Evolutionary conservation across 53 echinoderm and acorn worm genomes (phyloP).

Genomic region (Mesocentrotus franciscanus): DNA sequence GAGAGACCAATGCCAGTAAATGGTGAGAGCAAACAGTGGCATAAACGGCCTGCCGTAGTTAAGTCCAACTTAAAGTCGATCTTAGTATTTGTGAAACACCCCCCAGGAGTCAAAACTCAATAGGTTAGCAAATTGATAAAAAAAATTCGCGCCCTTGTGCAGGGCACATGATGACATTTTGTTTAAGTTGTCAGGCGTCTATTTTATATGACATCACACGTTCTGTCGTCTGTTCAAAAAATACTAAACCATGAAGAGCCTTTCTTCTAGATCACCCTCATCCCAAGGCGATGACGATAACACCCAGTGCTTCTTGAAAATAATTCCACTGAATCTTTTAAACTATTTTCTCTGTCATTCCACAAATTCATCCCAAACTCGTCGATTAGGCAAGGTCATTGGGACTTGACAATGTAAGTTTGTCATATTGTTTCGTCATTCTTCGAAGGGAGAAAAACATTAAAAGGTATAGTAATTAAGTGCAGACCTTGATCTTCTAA

Average conservation of each 20-base stretch:
- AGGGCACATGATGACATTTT: background rate
- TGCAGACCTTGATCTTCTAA: background rate
- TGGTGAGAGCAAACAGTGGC: too few relatives aligned
- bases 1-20: too few relatives aligned
- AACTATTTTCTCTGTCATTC: background rate
- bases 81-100: too few relatives aligned
- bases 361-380: background rate
- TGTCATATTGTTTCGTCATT: too few relatives aligned
- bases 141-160: background rate
- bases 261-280: background rate
- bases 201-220: background rate
- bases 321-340: background rate
- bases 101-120: background rate
- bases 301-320: background rate
- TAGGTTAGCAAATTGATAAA: background rate
- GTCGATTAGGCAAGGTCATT: background rate
- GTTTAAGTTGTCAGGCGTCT: slow-evolving; percentile 3
- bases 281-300: background rate
- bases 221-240: background rate
- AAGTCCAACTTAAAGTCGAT: too few relatives aligned
- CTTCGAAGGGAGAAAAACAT: too few relatives aligned
- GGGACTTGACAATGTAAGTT: background rate
- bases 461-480: too few relatives aligned
- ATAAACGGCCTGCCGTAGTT: too few relatives aligned
- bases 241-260: background rate